Percentiles rank a stretch among this genome's conserved stretches.
phyloP scores from a whole-genome alignment of 2,797 vertebrate species.

The Oryzias sinensis region DNA sequence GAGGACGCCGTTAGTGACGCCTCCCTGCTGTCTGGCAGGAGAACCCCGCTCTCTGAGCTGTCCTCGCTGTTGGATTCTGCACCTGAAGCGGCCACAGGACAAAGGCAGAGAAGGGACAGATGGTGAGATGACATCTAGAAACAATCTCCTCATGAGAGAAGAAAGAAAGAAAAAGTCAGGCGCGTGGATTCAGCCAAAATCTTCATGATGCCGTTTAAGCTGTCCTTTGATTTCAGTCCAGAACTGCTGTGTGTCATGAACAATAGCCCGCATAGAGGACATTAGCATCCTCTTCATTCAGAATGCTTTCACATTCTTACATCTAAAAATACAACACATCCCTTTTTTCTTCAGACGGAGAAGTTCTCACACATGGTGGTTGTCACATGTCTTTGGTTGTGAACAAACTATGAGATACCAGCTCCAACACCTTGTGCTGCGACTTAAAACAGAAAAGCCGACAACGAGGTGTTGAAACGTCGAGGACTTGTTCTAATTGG shows the following conservation, averaged over 20 bases:
- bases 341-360: constrained; percentile 2
- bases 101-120: constrained; percentile 47
- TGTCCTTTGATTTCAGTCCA: constrained; percentile 21
- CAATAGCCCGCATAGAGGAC: no score
- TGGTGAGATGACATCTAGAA: constrained; percentile 55
- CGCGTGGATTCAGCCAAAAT: constrained; percentile 41
- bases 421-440: constrained; percentile 32
- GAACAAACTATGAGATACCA: constrained; percentile 33
- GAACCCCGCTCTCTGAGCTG: constrained; percentile 83
- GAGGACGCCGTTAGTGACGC: constrained; percentile 76
- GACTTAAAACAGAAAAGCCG: constrained; percentile 23
- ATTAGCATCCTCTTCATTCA: no score
- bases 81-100: constrained; percentile 56
- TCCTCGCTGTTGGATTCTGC: constrained; percentile 83
- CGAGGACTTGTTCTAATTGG: constrained; percentile 44
- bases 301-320: neutral
- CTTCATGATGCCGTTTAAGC: constrained; percentile 33
- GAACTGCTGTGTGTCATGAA: constrained; percentile 6
- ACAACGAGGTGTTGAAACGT: constrained; percentile 32
- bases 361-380: neutral
- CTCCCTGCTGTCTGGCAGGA: constrained; percentile 84
- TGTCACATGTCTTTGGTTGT: constrained; percentile 28
- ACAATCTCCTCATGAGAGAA: constrained; percentile 58
- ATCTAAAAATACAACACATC: neutral
- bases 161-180: neutral